Conservation (phyloP, 2,113 vertebrate species). For the Apus apus region DNA sequence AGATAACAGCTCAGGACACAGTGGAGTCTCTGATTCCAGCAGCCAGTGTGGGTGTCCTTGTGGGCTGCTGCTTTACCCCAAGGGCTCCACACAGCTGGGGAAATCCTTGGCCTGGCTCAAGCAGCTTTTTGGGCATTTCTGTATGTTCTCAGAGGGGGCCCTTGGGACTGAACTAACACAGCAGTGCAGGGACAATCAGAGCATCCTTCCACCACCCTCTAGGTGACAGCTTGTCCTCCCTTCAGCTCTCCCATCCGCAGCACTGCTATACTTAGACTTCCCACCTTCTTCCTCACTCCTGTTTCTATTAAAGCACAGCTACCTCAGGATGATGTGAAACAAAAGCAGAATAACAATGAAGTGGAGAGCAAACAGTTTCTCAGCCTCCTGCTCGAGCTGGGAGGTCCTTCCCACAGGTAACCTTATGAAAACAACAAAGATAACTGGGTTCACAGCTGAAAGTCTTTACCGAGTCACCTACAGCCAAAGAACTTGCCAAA, state of each 20-base stretch:
- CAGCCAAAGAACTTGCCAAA: neutral
- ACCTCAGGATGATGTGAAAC: neutral
- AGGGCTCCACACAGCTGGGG: fast-evolving
- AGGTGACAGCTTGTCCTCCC: neutral
- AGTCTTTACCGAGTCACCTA: neutral
- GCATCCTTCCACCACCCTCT: neutral
- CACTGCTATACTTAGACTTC: neutral
- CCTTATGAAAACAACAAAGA: neutral
- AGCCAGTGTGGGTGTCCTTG: neutral
- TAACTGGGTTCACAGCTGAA: neutral
- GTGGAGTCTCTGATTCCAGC: neutral
- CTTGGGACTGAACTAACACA: neutral
- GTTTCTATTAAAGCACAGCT: neutral
- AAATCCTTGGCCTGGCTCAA: neutral
- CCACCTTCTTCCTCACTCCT: neutral
- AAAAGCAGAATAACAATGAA: neutral
- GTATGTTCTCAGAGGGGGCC: fast-evolving
- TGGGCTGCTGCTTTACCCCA: neutral
- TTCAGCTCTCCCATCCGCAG: neutral
- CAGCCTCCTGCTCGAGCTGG: neutral
- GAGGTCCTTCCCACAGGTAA: neutral
- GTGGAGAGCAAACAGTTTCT: neutral
- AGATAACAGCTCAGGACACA: neutral
- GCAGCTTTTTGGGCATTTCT: neutral
- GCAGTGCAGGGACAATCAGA: neutral